Conservation (phyloP, 2,113 vertebrate genomes). For the Uria lomvia region DNA sequence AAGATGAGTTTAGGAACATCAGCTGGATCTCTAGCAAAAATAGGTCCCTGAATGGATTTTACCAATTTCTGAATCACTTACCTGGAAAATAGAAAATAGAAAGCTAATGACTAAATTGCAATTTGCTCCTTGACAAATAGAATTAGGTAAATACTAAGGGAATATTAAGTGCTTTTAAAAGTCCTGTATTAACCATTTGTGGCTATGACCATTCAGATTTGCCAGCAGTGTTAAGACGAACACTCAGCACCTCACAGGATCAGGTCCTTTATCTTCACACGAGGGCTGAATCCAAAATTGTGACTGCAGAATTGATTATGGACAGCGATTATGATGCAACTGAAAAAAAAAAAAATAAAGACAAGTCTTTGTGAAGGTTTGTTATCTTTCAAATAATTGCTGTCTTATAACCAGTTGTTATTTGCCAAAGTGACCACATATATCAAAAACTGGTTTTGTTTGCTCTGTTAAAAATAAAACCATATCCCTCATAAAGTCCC, state of each 20-base stretch:
- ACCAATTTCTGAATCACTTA: background rate
- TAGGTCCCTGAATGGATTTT: background rate
- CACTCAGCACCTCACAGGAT: background rate
- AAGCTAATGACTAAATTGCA: background rate
- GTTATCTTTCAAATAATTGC: background rate
- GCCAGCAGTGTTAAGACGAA: background rate
- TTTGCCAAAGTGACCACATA: background rate
- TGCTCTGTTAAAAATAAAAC: conserved; percentile 6
- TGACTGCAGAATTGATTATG: background rate
- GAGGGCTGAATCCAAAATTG: background rate
- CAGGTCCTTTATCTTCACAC: background rate
- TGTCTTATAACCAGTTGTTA: background rate
- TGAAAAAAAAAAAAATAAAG: background rate
- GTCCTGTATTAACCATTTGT: background rate
- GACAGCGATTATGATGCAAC: background rate
- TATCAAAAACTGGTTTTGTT: background rate
- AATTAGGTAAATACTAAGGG: background rate
- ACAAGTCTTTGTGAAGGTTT: background rate
- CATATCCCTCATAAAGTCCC: background rate
- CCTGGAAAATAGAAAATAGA: background rate
- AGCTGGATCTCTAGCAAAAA: background rate
- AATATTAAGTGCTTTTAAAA: background rate
- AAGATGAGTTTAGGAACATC: background rate
- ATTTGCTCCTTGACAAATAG: background rate
- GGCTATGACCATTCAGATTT: background rate